Evolutionary conservation across 1,140 invertebrate species (phyloP), one percentile per base, ranked within the genome.

Genomic region (Dreissena rostriformis): DNA sequence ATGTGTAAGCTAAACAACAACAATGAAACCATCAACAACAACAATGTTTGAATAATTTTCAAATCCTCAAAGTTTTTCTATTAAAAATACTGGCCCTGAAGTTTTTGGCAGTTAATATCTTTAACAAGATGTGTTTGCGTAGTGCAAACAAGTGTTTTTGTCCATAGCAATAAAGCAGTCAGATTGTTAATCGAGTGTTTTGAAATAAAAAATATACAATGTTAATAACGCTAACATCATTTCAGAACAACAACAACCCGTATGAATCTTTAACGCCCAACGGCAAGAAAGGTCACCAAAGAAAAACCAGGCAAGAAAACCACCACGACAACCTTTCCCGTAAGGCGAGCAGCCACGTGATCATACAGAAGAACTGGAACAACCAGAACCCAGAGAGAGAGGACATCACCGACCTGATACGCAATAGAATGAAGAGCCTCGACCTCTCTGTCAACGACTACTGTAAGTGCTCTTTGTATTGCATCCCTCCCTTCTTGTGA

Each of bases 371-470:
- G 28, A 83, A 85, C 57, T 87, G 73, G 75, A 86, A 78, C 52
- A 84, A 51, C n/a, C 85, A 88, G 57, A 84, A 83, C 39, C 82
- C 87, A 1, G 88, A 90, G 72, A 83, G 86, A 2, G 79, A 86
- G 14, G 90, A 91, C 66, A 81, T 92, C 5, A 82, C 88, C 1
- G 87, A 89, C 29, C 73, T 92, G 12, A 88, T 92, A 10, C 78
- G 87, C 12, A 89, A 88, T 80, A 61, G 91, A 24, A 87, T 92
- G 84, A 86, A 86, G 52, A 88, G 86, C 22, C 79, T 91, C 26
- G 85, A 88, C 52, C 86, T 92, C 7, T 67, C 82, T 66, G 81
- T 84, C 0, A 78, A 80, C 26, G 88, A 90, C 65, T 91, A 91
- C 76, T 83, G 91, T 91, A 86, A 88, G 90, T n/a, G n/a, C n/a